Evolutionary conservation across 2,888 invertebrate species (phyloP).

Genomic region (Automeris io): DNA sequence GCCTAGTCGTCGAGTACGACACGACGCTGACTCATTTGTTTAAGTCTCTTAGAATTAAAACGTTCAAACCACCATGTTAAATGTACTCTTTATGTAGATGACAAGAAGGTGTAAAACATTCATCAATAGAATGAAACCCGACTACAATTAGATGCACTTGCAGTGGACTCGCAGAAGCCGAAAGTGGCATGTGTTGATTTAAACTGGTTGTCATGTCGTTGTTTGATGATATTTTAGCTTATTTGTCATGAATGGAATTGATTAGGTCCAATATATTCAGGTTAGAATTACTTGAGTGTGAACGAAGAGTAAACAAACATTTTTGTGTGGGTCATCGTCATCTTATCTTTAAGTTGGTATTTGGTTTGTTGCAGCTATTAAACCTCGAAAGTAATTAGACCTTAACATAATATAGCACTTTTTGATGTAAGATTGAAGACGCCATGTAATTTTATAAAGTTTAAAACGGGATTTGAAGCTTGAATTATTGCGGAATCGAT

Average conservation of each 20-base stretch:
- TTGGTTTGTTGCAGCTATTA: no score
- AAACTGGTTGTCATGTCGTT: not conserved
- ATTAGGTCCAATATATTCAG: slow-evolving; percentile 12
- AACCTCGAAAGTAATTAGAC: no score
- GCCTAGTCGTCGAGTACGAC: slow-evolving; percentile 59
- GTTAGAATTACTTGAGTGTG: slow-evolving; percentile 4
- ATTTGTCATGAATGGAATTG: slow-evolving; percentile 14
- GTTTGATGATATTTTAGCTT: slow-evolving; percentile 17
- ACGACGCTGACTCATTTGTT: slow-evolving; percentile 48
- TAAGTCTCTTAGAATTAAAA: slow-evolving; percentile 11
- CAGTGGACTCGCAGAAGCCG: slow-evolving; percentile 26
- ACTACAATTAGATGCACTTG: slow-evolving; percentile 35
- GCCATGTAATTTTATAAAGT: no score
- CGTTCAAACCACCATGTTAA: slow-evolving; percentile 14
- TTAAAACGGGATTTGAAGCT: no score
- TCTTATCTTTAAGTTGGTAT: no score
- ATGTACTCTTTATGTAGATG: slow-evolving; percentile 12
- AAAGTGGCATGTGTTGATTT: slow-evolving; percentile 24
- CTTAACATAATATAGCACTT: no score
- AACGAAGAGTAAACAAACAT: not conserved
- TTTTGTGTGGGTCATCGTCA: no score
- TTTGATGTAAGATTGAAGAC: no score
- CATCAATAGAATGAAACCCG: slow-evolving; percentile 11
- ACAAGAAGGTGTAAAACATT: slow-evolving; percentile 9
- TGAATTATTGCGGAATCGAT: no score